Base-by-base conservation (phyloP, 2,113 vertebrate genomes). In the Heterocephalus glaber region DNA sequence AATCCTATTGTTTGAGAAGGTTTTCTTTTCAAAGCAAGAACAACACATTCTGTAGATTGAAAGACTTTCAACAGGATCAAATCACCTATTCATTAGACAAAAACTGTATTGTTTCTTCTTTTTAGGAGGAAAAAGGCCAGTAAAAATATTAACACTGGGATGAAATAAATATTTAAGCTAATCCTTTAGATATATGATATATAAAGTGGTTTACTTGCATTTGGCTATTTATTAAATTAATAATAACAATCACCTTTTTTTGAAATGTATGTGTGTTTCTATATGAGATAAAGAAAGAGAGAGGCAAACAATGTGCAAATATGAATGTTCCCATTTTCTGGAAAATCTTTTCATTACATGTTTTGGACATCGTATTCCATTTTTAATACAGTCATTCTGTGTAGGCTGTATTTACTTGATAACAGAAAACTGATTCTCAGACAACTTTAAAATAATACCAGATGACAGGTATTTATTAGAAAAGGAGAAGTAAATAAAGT, bases 1-100 rank as follows among this genome's bases (percentile, higher is more conserved):
- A 93, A 72, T 28, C 20, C 20, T 88, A 16, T 52, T 80, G 7
- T 77, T 91, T 86, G 86, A 70, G 44, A 33, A 95, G 26, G 10
- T 44, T 20, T 94, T 86, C 20, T 44, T 16, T 58, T 96, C 60
- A 81, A 95, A 49, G 1, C 56, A 93, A 90, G n/a, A 85, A 58
- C 7, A 93, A 47, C 24, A 90, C 88, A 52, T 60, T n/a, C 28
- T 28, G 8, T 90, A 35, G 8, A 13, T 11, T 30, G 5, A 35
- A 89, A 9, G 19, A 72, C 14, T 79, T 63, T 72, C 7, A 77
- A 91, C 14, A 58, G 26, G 60, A 90, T 49, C 17, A 89, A 92
- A 74, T 92, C 76, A 86, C 12, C 14, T 95, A 20, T 58, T 70
- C 41, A 85, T 33, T 82, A 16, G 14, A 47, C 81, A 49, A 49